Base-by-base conservation (phyloP, 2,113 vertebrate genomes). In the Tapirus terrestris region DNA sequence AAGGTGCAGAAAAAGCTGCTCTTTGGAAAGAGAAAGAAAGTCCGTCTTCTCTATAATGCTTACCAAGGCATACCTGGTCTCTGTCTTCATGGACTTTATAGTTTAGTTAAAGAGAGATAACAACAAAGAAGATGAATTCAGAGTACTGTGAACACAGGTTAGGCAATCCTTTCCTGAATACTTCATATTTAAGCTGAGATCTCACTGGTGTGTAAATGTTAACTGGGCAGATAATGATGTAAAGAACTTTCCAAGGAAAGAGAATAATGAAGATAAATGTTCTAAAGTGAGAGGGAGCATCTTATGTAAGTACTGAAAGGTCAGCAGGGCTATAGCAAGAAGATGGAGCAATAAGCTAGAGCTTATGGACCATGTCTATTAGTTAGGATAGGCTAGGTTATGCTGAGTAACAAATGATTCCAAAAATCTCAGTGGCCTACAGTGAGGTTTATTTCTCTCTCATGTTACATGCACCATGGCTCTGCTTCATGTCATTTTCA, bases 171-270 rank as follows among this genome's bases (percentile, higher is more conserved):
- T 94, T 96, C 39, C 70, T 73, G 31, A 48, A 58, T 93, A 76
- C 21, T 72, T 97, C 51, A 72, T 53, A 48, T 21, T 92, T 90
- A 88, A 36, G 33, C 51, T 91, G 51, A 65, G 25, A 61, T 89
- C 89, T 94, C 60, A 94, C n/a, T 85, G 23, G 51, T 51, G 36
- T 53, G 17, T 91, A 83, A 83, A 73, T 88, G 48, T 79, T 65
- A 87, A 72, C 33, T 51, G n/a, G 36, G 29, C 5, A 53, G 39
- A 80, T 75, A 77, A 25, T 17, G 12, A 4, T 73, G 6, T 68
- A 45, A 63, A 36, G 14, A 77, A 75, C 39, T 67, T 96, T 61
- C 67, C 33, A 60, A 73, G 10, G 39, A 76, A 39, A 76, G 16
- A 68, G 48, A 91, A 72, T 79, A 72, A 65, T 51, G 53, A 45